Evolutionary conservation across 2,888 invertebrate species (phyloP), one percentile per base, ranked within the genome.

Genomic region (Mythimna impura): DNA sequence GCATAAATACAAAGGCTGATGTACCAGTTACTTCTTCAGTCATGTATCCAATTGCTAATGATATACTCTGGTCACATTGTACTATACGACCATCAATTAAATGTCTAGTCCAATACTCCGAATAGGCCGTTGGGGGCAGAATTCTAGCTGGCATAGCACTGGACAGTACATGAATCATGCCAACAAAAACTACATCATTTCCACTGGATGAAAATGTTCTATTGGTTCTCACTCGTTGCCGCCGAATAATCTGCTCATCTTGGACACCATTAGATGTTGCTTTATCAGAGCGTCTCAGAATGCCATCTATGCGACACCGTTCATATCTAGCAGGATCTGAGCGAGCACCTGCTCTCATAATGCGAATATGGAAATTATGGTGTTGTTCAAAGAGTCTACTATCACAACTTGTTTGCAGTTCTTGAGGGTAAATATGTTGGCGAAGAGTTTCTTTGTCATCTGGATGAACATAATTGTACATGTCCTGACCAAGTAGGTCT

Each of bases 71-170:
- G 92, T 99, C 99, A 91, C 98, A 98, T 91, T 98, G 98, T 66
- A 99, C 97, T 83, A 99, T 99, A 63, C 98, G 97, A 0, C 99
- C 99, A 95, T 99, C 99, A 68, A 99, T 97, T 72, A 98, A 96
- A 94, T 99, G 99, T 83, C 99, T 97, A 1, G 99, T 99, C 90
- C 98, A 97, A 93, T 99, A 99, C 92, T 99, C 99, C 88, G 99
- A 97, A 85, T 98, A 97, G 50, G 97, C 94, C 54, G 95, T 93
- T 2, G 96, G 97, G 65, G 98, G 97, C 68, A 97, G 96, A 64
- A 96, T 92, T 65, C 92, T 91, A 52, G 94, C 90, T 72, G 98
- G 98, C 88, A 97, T 97, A 40, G 91, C 88, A 86, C 90, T 94
- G 12, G 95, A 90, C 86, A 97, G 93, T 40, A 98, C 95, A 89